Evolutionary conservation across 2,797 vertebrate genomes (phyloP), one percentile per base, ranked within the genome.

Genomic region (Betta splendens): DNA sequence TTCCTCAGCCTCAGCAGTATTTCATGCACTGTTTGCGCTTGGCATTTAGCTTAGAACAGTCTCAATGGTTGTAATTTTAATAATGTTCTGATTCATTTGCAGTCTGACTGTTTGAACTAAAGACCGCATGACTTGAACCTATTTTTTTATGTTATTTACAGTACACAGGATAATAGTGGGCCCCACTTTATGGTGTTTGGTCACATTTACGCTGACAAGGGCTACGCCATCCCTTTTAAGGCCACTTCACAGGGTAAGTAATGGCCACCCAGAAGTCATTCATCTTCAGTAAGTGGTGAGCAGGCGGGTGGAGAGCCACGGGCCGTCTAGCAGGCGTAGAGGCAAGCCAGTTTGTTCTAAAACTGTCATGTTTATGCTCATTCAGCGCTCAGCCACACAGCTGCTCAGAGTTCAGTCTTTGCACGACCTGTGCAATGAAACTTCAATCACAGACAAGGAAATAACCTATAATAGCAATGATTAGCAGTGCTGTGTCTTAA

Each of bases 281-380:
- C 57, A 73, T 87, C 83, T 80, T 80, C 72, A 79, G 47, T 77
- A 78, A 85, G 76, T 69, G 64, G 69, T 16, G 62, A 68, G 67
- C 64, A 42, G 77, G 84, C 84, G 82, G 73, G 75, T 77, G 75
- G 81, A 78, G 76, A 78, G 74, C 75, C 71, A 59, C 31, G 31
- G 68, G 69, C 83, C 35, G 65, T 44, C 79, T 69, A 64, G 78
- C 69, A 67, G 61, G 58, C 55, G 43, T 25, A 37, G 46, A 67
- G 50, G 52, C 50, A 49, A 60, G 71, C 37, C 39, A 45, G 71
- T 70, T 76, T 36, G 65, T 72, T 83, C 77, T 83, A 47, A 84
- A 80, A 75, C 69, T 81, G 79, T 84, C 76, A 76, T 69, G 72
- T 80, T 80, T 79, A 73, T 81, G 77, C 70, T 78, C 75, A 70